Base-by-base conservation (phyloP, 2,888 invertebrate species). In the Chelonus formosanus region DNA sequence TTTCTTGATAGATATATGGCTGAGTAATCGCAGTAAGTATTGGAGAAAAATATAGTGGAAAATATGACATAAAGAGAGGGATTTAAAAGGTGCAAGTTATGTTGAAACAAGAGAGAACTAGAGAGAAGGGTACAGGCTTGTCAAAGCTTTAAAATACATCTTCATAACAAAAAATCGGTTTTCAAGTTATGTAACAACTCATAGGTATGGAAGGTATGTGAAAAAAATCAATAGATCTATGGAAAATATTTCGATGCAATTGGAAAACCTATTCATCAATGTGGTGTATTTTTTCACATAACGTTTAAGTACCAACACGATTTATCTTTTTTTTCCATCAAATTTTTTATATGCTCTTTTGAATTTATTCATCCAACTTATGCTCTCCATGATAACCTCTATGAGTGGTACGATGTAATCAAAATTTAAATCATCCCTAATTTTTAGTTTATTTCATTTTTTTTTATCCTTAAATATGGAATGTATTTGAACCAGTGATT, bases 191-290 rank as follows among this genome's bases (percentile, higher is more conserved):
- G 20, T 20, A 20, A 20, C 20, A 20, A 20, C 20, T 71, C 70
- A 65, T 48, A 31, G 34, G 59, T 69, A 54, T 65, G 47, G 8
- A 47, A 56, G 43, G 48, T 57, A 36, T 54, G 61, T 62, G 59
- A 64, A 62, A 69, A 59, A 67, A 72, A 71, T 67, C 71, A 68
- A 71, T 71, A 66, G 69, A 54, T 67, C 56, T 67, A 65, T 65
- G 66, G 63, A 61, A 20, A 20, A 20, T 20, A 50, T 54, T 56
- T 56, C 61, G 60, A 66, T 66, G 61, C 50, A 43, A 10, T n/a
- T 20, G 20, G 20, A 20, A 20, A 20, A 20, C 8, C 59, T 34
- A 59, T 59, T 59, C 59, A 40, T 59, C 59, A 59, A 50, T 35
- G 50, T 52, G 48, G 31, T 34, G 35, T 57, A n/a, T 35, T 57